phyloP scores from a whole-genome alignment of 2,113 vertebrate genomes.

The Trachemys scripta region DNA sequence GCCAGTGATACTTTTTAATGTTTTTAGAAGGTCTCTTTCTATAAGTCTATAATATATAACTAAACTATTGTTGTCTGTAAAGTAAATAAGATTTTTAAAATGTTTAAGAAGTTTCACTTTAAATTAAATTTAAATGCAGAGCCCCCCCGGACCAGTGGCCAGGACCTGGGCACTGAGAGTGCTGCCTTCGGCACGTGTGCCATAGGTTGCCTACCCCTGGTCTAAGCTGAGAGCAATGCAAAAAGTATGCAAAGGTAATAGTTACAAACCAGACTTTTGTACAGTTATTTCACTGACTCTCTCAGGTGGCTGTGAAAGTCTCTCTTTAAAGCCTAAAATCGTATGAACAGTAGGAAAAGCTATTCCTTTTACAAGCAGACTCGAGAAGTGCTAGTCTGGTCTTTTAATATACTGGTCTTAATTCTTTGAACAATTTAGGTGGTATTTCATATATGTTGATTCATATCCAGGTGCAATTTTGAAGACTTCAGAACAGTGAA shows the following conservation, averaged over 20 bases:
- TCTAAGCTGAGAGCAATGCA: constrained; percentile 18
- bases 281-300: neutral
- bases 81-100: too few relatives aligned
- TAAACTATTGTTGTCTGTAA: too few relatives aligned
- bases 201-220: too few relatives aligned
- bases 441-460: constrained; percentile 56
- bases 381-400: constrained; percentile 65
- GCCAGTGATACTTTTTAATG: too few relatives aligned
- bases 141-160: too few relatives aligned
- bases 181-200: too few relatives aligned
- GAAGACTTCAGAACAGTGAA: constrained; percentile 39
- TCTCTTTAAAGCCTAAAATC: constrained; percentile 48
- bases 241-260: constrained; percentile 25
- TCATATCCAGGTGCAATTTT: constrained; percentile 54
- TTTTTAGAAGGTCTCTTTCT: too few relatives aligned
- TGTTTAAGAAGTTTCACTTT: too few relatives aligned
- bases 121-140: too few relatives aligned
- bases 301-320: neutral
- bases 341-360: constrained; percentile 23
- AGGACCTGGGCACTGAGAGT: too few relatives aligned
- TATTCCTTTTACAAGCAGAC: constrained; percentile 57
- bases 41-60: too few relatives aligned
- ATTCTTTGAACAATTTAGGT: constrained; percentile 44
- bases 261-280: constrained; percentile 11
- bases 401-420: neutral